Conservation (phyloP, 2,797 vertebrate genomes). For the Gymnodraco acuticeps region DNA sequence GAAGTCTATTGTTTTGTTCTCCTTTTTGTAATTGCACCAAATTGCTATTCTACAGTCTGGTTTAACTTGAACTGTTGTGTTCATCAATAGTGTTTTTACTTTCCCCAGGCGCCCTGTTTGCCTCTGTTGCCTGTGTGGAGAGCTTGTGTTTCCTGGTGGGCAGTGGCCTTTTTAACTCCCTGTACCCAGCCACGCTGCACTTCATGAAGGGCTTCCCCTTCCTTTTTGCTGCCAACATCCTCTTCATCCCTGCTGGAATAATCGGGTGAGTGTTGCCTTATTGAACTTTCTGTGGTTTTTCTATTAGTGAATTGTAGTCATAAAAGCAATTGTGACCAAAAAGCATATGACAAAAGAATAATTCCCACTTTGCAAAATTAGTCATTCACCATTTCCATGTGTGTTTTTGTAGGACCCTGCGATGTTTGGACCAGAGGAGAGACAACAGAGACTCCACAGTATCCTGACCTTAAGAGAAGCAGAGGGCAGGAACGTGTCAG, state of each 20-base stretch:
- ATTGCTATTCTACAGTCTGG: no score
- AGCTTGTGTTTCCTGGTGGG: constrained; percentile 88
- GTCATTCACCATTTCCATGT: neutral
- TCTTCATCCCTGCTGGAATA: constrained; percentile 89
- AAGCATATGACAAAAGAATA: neutral
- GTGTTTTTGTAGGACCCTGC: constrained; percentile 71
- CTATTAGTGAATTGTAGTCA: neutral
- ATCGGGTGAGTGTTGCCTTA: constrained; percentile 87
- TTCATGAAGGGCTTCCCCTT: constrained; percentile 96
- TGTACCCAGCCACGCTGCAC: constrained; percentile 91
- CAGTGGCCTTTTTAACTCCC: constrained; percentile 90
- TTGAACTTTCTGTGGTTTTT: constrained; percentile 1
- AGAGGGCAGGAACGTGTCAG: neutral
- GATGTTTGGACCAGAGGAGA: constrained; percentile 73
- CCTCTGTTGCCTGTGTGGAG: constrained; percentile 92
- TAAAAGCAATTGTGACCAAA: neutral
- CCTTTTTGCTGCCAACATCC: constrained; percentile 89
- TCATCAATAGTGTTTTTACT: constrained; percentile 6
- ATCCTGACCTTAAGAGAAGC: constrained; percentile 56
- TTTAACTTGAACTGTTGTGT: neutral
- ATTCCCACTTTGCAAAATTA: neutral
- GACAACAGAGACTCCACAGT: constrained; percentile 38
- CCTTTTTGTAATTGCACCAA: no score
- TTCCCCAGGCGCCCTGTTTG: constrained; percentile 91
- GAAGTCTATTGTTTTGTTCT: no score